Conservation (phyloP, 2,113 vertebrate species). For the Podocnemis expansa region DNA sequence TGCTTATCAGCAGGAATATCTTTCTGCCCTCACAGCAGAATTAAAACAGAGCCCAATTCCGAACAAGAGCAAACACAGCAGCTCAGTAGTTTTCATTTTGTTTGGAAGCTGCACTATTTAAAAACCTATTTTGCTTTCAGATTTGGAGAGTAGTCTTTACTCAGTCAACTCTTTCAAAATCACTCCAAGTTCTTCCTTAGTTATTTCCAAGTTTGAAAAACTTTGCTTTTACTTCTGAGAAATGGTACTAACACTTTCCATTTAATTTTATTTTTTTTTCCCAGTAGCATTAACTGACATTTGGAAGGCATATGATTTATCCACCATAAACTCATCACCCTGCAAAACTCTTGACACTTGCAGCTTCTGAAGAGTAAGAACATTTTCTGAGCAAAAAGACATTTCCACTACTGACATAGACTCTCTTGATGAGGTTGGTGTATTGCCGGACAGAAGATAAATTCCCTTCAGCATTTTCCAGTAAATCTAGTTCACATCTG, state of each 20-base stretch:
- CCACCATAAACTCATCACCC: neutral
- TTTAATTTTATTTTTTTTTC: neutral
- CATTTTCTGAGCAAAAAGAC: neutral
- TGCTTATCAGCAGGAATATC: conserved; percentile 3
- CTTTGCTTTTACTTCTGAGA: neutral
- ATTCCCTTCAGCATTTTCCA: neutral
- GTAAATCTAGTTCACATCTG: neutral
- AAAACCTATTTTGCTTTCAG: neutral
- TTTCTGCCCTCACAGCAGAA: conserved; percentile 25
- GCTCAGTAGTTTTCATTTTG: conserved; percentile 28
- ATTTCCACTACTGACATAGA: neutral
- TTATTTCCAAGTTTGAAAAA: neutral
- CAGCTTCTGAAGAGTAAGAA: neutral
- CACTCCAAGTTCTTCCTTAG: neutral
- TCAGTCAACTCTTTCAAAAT: neutral
- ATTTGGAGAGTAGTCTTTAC: neutral
- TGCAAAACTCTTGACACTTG: neutral
- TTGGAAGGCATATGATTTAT: neutral
- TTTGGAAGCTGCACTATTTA: conserved; percentile 29
- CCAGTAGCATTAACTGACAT: neutral
- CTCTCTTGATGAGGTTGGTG: neutral
- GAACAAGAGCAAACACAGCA: conserved; percentile 12
- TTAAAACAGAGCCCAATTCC: conserved; percentile 36
- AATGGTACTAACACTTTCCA: neutral
- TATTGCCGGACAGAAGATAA: neutral